Percentiles rank a stretch among this genome's conserved stretches.
Evolutionary conservation across 2,888 invertebrate species (phyloP).

Genomic region (Allygus modestus): DNA sequence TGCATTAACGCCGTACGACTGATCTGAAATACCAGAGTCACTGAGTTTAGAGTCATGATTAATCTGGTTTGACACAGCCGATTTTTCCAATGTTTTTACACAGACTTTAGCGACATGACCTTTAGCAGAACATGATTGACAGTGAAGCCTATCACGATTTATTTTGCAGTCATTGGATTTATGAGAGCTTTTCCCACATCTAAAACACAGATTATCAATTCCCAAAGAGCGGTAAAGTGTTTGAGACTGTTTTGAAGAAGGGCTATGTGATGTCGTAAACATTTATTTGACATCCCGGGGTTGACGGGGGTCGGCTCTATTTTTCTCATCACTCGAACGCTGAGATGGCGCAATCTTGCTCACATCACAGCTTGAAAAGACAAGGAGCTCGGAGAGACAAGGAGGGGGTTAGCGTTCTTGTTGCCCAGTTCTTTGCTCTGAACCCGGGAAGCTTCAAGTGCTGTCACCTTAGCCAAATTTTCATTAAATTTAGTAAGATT

Average conservation of each 20-base stretch:
- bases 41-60: too few species aligned
- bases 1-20: too few species aligned
- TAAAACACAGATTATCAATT: neutral
- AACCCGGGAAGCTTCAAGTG: conserved; percentile 15
- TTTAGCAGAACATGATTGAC: too few species aligned
- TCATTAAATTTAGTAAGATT: conserved; percentile 10
- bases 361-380: neutral
- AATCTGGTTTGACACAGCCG: too few species aligned
- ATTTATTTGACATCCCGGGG: neutral
- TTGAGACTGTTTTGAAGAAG: neutral
- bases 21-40: too few species aligned
- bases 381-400: neutral
- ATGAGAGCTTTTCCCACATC: neutral
- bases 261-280: neutral
- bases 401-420: neutral
- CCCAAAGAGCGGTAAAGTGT: neutral
- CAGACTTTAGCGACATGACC: too few species aligned
- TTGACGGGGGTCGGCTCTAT: neutral
- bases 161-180: neutral
- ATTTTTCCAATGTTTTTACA: neutral
- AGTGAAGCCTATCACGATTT: neutral
- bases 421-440: neutral
- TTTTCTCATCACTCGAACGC: neutral
- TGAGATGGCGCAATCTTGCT: neutral
- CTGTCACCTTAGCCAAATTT: conserved; percentile 3